Evolutionary conservation across 2,113 vertebrate species (phyloP).

Genomic region (Nettapus auritus): DNA sequence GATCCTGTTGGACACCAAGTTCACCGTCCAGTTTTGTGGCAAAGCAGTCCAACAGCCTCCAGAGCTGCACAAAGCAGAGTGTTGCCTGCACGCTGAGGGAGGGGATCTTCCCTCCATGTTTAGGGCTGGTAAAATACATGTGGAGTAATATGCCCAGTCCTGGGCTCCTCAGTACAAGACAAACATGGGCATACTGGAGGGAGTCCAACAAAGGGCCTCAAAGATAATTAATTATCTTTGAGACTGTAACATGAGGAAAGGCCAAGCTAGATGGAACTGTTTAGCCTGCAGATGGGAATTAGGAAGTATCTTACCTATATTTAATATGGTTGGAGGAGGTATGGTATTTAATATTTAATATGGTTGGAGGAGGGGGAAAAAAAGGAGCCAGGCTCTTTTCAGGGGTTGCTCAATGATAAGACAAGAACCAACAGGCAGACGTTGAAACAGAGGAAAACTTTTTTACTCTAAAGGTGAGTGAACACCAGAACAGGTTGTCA

Average conservation of each 20-base stretch:
- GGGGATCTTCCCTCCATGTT: no score
- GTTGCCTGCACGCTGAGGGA: neutral
- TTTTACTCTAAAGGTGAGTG: neutral
- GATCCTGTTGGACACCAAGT: neutral
- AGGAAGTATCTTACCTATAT: rapidly evolving
- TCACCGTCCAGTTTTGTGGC: neutral
- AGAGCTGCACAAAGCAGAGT: neutral
- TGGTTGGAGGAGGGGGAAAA: neutral
- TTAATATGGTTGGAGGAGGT: neutral
- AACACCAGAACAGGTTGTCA: neutral
- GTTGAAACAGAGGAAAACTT: neutral
- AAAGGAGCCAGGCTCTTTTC: neutral
- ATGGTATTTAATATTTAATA: neutral
- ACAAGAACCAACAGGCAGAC: neutral
- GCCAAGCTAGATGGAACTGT: neutral
- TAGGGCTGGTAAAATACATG: no score
- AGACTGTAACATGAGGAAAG: neutral
- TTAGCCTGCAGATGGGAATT: neutral
- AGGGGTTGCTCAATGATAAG: neutral
- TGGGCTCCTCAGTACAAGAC: no score
- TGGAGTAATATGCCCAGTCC: no score
- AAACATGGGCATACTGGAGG: no score
- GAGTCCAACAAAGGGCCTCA: neutral
- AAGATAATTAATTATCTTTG: neutral
- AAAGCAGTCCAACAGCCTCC: neutral